A percentile compares a stretch with the other conserved stretches of the same genome.
phyloP scores from a whole-genome alignment of 1,140 invertebrate species.

The Drosophila takahashii region DNA sequence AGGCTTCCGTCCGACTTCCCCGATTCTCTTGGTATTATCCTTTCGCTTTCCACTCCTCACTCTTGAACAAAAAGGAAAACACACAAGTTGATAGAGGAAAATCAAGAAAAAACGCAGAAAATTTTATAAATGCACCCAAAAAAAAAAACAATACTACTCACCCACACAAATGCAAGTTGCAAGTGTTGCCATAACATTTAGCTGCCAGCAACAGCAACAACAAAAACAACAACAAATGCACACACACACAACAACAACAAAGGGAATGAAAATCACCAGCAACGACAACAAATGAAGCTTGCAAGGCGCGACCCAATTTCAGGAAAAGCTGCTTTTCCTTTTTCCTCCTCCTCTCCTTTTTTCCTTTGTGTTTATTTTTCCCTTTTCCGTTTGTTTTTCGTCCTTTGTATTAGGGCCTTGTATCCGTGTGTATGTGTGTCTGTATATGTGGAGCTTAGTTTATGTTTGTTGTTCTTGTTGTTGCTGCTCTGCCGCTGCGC shows the following conservation, averaged over 20 bases:
- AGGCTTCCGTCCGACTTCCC: constrained; percentile 5
- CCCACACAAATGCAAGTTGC: constrained; percentile 41
- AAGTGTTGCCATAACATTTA: constrained; percentile 67
- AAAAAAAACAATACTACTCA: constrained; percentile 27
- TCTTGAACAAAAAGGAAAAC: background rate
- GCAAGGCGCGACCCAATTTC: constrained; percentile 70
- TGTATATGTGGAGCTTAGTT: constrained; percentile 8
- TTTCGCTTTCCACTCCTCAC: constrained; percentile 10
- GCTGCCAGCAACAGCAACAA: constrained; percentile 31
- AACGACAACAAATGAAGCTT: constrained; percentile 18
- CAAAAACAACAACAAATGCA: constrained; percentile 18
- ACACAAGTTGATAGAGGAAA: background rate
- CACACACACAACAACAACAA: constrained; percentile 14
- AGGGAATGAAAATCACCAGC: constrained; percentile 15
- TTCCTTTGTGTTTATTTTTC: constrained; percentile 68
- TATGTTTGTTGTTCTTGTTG: constrained; percentile 31
- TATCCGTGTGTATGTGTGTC: constrained; percentile 18
- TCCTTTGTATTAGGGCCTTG: constrained; percentile 16
- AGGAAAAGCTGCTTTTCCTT: constrained; percentile 60
- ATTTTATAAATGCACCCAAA: background rate
- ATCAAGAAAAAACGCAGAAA: background rate
- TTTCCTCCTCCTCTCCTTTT: background rate
- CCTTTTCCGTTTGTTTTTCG: constrained; percentile 5
- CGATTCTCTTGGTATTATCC: background rate
- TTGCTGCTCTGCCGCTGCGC: constrained; percentile 16